These are phyloP conservation scores for Sparidentex hasta DNA, from an alignment of 2,797 vertebrate species.

Conservation along the genomic window DNA sequence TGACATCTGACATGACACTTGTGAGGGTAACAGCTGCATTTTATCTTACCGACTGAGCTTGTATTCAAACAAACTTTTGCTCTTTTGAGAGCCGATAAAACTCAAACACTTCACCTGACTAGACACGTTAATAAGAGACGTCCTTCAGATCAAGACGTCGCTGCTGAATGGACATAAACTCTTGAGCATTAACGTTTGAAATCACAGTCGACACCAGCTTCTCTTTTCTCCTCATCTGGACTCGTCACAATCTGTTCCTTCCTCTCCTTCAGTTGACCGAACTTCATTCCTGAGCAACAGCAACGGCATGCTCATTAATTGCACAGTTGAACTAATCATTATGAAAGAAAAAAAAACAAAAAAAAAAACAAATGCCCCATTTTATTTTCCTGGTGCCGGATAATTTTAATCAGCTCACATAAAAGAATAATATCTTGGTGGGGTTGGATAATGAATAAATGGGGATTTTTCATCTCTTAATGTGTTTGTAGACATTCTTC, in stretches of 20 bases:
- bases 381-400: conserved; percentile 54
- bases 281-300: conserved; percentile 50
- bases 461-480: conserved; percentile 47
- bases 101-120: not conserved
- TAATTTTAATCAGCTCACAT: conserved; percentile 72
- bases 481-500: conserved; percentile 10
- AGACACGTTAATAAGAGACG: not conserved
- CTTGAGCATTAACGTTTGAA: conserved; percentile 7
- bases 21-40: too few relatives aligned
- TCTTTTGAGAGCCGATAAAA: not conserved
- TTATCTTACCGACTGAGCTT: too few relatives aligned
- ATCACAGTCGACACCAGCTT: not conserved
- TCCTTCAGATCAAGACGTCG: not conserved
- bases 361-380: conserved; percentile 56
- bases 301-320: conserved; percentile 83
- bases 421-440: conserved; percentile 62
- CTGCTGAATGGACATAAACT: not conserved
- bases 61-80: too few relatives aligned
- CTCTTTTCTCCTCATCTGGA: not conserved
- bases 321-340: conserved; percentile 86
- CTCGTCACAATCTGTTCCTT: conserved; percentile 26
- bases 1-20: too few relatives aligned
- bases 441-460: conserved; percentile 69
- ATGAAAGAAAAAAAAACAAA: conserved; percentile 74
- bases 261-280: conserved; percentile 75